phyloP scores from a whole-genome alignment of 2,888 invertebrate species.

The Salpingus planirostris region DNA sequence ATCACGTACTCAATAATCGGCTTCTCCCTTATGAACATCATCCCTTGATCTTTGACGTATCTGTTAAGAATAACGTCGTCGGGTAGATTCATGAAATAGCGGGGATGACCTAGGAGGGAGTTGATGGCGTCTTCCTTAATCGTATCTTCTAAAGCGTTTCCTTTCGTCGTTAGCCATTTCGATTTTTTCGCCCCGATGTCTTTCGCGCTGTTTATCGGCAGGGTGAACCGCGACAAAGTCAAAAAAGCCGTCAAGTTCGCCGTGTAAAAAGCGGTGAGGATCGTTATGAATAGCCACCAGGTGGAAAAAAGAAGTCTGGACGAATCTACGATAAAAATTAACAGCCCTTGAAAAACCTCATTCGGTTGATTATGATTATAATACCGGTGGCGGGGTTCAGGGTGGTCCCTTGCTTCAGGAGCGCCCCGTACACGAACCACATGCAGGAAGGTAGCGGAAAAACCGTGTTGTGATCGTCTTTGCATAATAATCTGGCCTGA shows the following conservation, averaged over 20 bases:
- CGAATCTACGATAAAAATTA: slow-evolving; percentile 71
- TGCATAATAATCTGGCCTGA: slow-evolving; percentile 54
- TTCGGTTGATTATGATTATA: too few relatives aligned
- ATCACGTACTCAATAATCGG: slow-evolving; percentile 60
- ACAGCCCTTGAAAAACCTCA: not conserved
- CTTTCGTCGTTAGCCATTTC: slow-evolving; percentile 62
- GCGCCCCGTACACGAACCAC: slow-evolving; percentile 82
- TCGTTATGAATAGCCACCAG: slow-evolving; percentile 87
- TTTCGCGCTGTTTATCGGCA: slow-evolving; percentile 61
- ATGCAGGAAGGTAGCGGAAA: slow-evolving; percentile 63
- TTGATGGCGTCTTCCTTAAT: not conserved
- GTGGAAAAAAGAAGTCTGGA: slow-evolving; percentile 77
- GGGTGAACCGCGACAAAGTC: slow-evolving; percentile 73
- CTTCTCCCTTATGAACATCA: slow-evolving; percentile 61
- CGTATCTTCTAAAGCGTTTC: slow-evolving; percentile 52
- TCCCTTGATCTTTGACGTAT: slow-evolving; percentile 43
- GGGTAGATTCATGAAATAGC: slow-evolving; percentile 10
- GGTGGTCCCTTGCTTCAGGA: slow-evolving; percentile 79
- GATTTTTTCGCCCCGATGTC: slow-evolving; percentile 54
- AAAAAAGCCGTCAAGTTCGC: slow-evolving; percentile 85
- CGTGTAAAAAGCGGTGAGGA: slow-evolving; percentile 82
- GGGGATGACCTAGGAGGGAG: slow-evolving; percentile 2
- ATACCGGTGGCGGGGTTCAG: slow-evolving; percentile 75
- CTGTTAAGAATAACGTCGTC: slow-evolving; percentile 40
- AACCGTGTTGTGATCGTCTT: slow-evolving; percentile 47